Percentiles rank a stretch among this genome's conserved stretches.
These are phyloP conservation scores for Ceyx cyanopectus DNA, from an alignment of 2,113 vertebrate species.

Conservation along the genomic window DNA sequence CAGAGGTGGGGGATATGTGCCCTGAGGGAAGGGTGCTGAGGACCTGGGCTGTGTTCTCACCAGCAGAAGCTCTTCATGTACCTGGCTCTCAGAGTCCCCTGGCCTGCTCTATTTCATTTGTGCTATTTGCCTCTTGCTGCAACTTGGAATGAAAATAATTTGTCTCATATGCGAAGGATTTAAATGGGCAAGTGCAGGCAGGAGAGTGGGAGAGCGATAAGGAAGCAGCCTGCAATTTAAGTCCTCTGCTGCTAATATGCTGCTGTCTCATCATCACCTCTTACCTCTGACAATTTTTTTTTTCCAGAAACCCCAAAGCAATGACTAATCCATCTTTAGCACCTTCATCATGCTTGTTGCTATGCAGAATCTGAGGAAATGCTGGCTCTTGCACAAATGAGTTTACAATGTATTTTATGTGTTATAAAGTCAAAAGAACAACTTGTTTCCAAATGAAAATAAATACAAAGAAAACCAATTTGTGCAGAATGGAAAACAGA, in stretches of 20 bases:
- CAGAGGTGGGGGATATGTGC: neutral
- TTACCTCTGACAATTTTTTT: neutral
- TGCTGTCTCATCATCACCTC: slow-evolving; percentile 75
- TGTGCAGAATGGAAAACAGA: neutral
- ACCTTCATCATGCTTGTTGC: neutral
- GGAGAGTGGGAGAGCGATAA: slow-evolving; percentile 36
- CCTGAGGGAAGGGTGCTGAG: neutral
- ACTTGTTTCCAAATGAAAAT: slow-evolving; percentile 15
- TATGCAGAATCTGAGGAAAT: neutral
- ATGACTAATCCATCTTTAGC: neutral
- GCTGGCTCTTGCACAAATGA: neutral
- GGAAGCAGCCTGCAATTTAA: neutral
- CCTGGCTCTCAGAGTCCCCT: neutral
- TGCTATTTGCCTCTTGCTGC: neutral
- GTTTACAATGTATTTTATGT: neutral
- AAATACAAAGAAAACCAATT: neutral
- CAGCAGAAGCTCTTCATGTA: neutral
- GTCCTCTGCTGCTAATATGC: neutral
- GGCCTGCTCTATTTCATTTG: neutral
- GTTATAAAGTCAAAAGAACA: slow-evolving; percentile 7
- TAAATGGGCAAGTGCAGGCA: slow-evolving; percentile 61
- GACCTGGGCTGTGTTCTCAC: neutral
- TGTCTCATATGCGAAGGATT: neutral
- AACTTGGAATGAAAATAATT: slow-evolving; percentile 6
- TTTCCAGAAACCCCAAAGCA: neutral